These are phyloP conservation scores for Periphyllus acericola DNA, from an alignment of 2,888 invertebrate genomes.

Conservation along the genomic window DNA sequence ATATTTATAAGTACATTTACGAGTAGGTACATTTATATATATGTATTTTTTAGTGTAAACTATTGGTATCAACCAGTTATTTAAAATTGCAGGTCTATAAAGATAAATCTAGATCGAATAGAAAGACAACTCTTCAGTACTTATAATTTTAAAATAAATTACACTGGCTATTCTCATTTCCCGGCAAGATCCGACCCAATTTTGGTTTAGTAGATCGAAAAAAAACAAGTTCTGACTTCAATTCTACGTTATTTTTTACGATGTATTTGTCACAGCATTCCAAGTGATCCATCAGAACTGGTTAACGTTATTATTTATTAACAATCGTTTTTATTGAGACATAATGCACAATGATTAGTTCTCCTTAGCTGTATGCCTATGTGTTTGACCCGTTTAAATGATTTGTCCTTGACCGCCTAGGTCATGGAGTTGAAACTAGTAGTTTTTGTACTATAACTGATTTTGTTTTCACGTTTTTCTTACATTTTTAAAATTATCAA, in stretches of 20 bases:
- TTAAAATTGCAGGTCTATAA: background rate
- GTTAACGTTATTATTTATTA: constrained; percentile 53
- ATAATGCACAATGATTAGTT: constrained; percentile 52
- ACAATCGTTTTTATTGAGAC: constrained; percentile 59
- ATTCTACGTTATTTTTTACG: background rate
- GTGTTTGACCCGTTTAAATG: constrained; percentile 53
- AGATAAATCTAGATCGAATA: background rate
- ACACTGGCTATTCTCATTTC: constrained; percentile 41
- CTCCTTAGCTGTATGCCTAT: constrained; percentile 16
- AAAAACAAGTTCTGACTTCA: constrained; percentile 32
- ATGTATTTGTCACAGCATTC: constrained; percentile 22
- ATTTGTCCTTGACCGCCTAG: constrained; percentile 47
- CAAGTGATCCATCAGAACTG: constrained; percentile 52
- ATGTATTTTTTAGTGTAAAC: background rate
- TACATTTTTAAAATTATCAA: constrained; percentile 2
- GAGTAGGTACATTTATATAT: too few species aligned
- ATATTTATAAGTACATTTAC: too few species aligned
- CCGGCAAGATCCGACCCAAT: constrained; percentile 48
- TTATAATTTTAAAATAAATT: constrained; percentile 16
- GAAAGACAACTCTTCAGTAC: background rate
- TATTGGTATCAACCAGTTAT: background rate
- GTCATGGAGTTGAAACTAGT: constrained; percentile 22
- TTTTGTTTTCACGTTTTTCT: constrained; percentile 43
- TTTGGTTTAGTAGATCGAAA: constrained; percentile 11
- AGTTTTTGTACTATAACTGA: constrained; percentile 39